Evolutionary conservation across 2,797 vertebrate species (phyloP).

Genomic region (Pseudomugil gertrudae): DNA sequence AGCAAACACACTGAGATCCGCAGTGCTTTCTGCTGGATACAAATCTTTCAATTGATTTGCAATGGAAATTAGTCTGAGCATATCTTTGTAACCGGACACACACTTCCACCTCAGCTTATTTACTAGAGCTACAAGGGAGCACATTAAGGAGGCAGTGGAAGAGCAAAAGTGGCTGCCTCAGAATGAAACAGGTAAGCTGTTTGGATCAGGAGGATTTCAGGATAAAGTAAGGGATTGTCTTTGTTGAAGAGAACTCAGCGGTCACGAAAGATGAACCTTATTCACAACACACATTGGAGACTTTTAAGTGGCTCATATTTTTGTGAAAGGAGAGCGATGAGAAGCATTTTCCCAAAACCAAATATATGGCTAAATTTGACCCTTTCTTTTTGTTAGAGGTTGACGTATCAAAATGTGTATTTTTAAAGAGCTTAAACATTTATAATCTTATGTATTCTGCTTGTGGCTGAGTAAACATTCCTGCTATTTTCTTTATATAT

Average conservation of each 20-base stretch:
- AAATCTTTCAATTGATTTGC: slow-evolving; percentile 13
- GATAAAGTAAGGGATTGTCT: slow-evolving; percentile 68
- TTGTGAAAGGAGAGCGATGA: background rate
- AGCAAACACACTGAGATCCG: background rate
- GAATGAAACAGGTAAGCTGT: slow-evolving; percentile 67
- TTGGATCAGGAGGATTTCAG: slow-evolving; percentile 76
- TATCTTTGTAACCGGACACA: slow-evolving; percentile 4
- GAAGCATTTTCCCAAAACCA: too few relatives aligned
- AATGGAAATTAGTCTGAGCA: slow-evolving; percentile 1
- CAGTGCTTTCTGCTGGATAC: background rate
- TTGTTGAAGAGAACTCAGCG: slow-evolving; percentile 45
- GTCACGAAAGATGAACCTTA: slow-evolving; percentile 26
- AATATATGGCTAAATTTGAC: background rate
- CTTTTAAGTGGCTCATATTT: background rate
- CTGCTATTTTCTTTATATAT: background rate
- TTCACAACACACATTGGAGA: slow-evolving; percentile 11
- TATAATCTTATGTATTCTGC: background rate
- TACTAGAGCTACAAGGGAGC: slow-evolving; percentile 6
- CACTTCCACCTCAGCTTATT: slow-evolving; percentile 13
- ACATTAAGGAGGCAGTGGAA: background rate
- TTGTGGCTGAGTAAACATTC: too few relatives aligned
- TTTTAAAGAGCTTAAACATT: background rate
- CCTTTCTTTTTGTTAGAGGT: background rate
- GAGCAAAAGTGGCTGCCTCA: slow-evolving; percentile 51
- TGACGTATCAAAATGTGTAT: background rate